Evolutionary conservation across 92 coral and sea anemone species (phyloP).

Genomic region (Ricordea florida): DNA sequence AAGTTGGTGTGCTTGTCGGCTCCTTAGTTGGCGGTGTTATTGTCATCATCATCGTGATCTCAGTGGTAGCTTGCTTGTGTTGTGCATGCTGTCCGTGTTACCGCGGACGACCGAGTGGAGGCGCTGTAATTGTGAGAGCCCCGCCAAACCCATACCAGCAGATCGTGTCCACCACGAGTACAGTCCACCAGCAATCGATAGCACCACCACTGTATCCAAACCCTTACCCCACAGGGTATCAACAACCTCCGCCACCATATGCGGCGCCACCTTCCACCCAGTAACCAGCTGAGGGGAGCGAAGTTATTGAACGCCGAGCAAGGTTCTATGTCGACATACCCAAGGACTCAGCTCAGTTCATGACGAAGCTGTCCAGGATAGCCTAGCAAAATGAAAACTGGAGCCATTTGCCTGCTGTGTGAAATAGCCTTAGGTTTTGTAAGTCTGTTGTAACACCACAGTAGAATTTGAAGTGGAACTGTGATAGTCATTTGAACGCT

Average conservation of each 20-base stretch:
- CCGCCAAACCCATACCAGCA: background rate
- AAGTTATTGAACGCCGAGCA: too few relatives aligned
- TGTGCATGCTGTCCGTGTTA: conserved; percentile 26
- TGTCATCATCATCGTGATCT: background rate
- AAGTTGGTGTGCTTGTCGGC: background rate
- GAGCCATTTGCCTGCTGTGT: too few relatives aligned
- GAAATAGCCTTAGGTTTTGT: too few relatives aligned
- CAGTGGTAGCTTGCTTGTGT: background rate
- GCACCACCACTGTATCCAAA: background rate
- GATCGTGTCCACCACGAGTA: background rate
- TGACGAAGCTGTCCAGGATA: too few relatives aligned
- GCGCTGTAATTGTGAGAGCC: background rate
- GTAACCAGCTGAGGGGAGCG: too few relatives aligned
- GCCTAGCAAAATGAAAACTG: too few relatives aligned
- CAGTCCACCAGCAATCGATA: background rate
- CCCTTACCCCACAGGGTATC: background rate
- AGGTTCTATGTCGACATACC: too few relatives aligned
- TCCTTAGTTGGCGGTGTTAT: background rate
- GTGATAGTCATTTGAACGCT: too few relatives aligned
- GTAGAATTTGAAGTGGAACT: too few relatives aligned
- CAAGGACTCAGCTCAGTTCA: too few relatives aligned
- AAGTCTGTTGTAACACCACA: too few relatives aligned
- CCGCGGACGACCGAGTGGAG: background rate
- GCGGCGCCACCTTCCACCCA: background rate
- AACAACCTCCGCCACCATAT: conserved; percentile 1